Conservation (phyloP, 2,113 vertebrate genomes). For the Sakesphorus luctuosus region DNA sequence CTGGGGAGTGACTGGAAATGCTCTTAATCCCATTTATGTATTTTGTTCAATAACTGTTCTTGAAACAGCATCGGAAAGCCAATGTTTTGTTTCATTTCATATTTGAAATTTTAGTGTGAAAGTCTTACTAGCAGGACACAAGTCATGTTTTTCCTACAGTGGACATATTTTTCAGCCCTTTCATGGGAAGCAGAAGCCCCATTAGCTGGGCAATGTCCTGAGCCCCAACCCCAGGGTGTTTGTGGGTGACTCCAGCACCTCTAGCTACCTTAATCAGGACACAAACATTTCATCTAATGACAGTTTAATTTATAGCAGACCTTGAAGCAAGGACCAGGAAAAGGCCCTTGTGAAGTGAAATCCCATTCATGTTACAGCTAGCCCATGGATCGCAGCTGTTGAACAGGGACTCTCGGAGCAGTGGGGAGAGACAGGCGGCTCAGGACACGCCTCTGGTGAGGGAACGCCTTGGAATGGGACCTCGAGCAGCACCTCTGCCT, state of each 20-base stretch:
- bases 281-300: not conserved
- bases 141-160: not conserved
- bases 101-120: not conserved
- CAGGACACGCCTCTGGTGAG: not conserved
- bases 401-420: rapidly evolving
- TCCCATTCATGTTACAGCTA: not conserved
- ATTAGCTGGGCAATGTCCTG: rapidly evolving
- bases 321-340: not conserved
- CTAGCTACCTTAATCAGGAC: not conserved
- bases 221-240: not conserved
- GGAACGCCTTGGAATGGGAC: rapidly evolving
- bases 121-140: not conserved
- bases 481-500: rapidly evolving
- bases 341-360: not conserved
- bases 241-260: not conserved
- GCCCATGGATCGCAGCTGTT: not conserved
- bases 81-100: not conserved
- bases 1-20: not conserved
- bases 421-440: not conserved
- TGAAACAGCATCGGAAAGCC: not conserved
- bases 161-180: not conserved
- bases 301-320: not conserved
- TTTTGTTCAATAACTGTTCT: not conserved
- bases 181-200: not conserved
- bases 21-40: not conserved